Evolutionary conservation across 2,888 invertebrate species (phyloP), one percentile per base, ranked within the genome.

Genomic region (Iselma pallidipennis): DNA sequence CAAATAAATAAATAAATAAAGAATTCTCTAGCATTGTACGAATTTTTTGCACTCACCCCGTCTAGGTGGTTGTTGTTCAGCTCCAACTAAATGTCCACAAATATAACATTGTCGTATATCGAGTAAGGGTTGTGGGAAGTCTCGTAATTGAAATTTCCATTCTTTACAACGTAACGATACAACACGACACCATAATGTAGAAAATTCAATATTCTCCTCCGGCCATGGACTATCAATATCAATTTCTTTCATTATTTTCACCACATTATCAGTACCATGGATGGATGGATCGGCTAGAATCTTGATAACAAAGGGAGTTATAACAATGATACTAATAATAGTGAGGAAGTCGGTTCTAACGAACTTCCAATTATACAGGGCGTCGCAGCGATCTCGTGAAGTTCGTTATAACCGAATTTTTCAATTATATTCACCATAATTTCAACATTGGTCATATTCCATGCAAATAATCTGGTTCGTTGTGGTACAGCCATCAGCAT

Each of bases 111-210:
- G 88, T 70, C 89, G 88, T 61, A 96, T 90, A 72, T 91, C 88
- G 73, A 98, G 86, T 82, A 97, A 87, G 0, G 96, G 95, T 78
- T 96, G 96, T 0, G 97, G 96, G 81, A 97, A 98, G 83, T 99
- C 98, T 5, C 98, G 85, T 66, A 99, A 84, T 75, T 92, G 89
- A 71, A 96, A 88, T 75, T 91, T 92, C 93, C 96, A 96, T 74
- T 91, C 91, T 16, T 88, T 87, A 71, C 94, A 92, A 66, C 91
- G 89, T 55, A 94, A 86, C 67, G 90, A 89, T 21, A 98, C 88
- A 53, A 89, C 89, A 7, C 98, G 89, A 72, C 96, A 95, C 98
- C 98, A 99, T 21, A 98, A 84, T 0, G 96, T 96, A 0, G 88
- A 88, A 83, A 96, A 97, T 76, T 94, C 92, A 14, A 95, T 79